Evolutionary conservation across 2,888 invertebrate species (phyloP).

Genomic region (Agrotis clavis): DNA sequence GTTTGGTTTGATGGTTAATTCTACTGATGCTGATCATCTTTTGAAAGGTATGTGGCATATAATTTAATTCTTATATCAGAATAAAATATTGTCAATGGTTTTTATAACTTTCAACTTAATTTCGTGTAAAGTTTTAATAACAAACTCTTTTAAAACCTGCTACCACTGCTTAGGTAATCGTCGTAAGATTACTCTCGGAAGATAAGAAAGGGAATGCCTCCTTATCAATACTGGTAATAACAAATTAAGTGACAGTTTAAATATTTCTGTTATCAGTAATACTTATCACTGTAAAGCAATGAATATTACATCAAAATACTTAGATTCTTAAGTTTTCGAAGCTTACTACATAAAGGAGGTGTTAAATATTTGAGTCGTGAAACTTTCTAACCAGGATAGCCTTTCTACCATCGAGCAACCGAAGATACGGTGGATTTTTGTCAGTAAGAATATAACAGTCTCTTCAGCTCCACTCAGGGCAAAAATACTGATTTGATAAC

Average conservation of each 20-base stretch:
- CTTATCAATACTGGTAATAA: background rate
- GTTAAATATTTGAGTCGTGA: too few relatives aligned
- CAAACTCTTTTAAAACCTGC: background rate
- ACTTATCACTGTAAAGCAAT: background rate
- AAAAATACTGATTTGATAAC: too few relatives aligned
- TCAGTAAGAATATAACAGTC: too few relatives aligned
- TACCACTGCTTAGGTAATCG: background rate
- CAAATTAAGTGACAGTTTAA: slow-evolving; percentile 1
- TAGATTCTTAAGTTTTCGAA: too few relatives aligned
- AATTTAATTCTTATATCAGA: background rate
- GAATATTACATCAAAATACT: background rate
- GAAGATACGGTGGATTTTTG: too few relatives aligned
- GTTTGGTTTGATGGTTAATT: slow-evolving; percentile 27
- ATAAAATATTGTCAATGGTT: too few relatives aligned
- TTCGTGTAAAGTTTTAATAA: background rate
- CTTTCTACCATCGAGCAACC: too few relatives aligned
- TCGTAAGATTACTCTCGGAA: background rate
- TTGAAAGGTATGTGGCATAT: slow-evolving; percentile 40
- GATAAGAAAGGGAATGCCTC: background rate
- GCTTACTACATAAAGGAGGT: background rate
- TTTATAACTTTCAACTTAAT: background rate
- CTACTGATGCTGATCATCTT: slow-evolving; percentile 16
- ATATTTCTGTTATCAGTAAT: slow-evolving; percentile 1
- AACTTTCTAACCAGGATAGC: too few relatives aligned
- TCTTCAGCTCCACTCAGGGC: too few relatives aligned